Percentiles rank a stretch among this genome's conserved stretches.
Evolutionary conservation across 2,888 invertebrate species (phyloP).

Genomic region (Agrotis ipsilon): DNA sequence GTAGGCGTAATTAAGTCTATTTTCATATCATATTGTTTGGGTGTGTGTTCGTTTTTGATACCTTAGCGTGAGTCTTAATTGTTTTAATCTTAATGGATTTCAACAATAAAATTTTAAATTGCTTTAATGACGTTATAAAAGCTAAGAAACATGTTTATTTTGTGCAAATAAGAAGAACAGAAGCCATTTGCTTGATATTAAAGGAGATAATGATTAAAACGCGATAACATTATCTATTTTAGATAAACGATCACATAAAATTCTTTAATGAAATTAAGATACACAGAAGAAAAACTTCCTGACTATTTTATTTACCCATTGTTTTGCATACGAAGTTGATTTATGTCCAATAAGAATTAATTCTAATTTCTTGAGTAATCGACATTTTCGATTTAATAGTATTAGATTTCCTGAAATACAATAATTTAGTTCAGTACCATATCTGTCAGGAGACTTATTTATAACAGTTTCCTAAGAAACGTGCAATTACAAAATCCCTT

Average conservation of each 20-base stretch:
- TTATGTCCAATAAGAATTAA: neutral
- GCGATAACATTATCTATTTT: neutral
- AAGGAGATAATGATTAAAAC: constrained; percentile 17
- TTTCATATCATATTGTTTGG: constrained; percentile 54
- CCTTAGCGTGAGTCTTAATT: constrained; percentile 34
- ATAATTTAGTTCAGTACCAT: neutral
- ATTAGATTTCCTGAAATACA: too few species aligned
- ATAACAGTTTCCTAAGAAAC: constrained; percentile 29
- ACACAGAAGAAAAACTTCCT: neutral
- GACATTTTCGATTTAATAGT: neutral
- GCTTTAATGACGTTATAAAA: constrained; percentile 13
- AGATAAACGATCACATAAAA: neutral
- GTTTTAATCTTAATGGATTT: constrained; percentile 58
- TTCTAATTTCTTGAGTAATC: neutral
- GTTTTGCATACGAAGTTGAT: too few species aligned
- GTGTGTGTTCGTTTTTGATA: constrained; percentile 33
- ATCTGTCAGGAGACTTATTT: constrained; percentile 16
- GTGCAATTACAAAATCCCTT: constrained; percentile 44
- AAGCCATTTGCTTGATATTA: constrained; percentile 24
- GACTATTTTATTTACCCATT: neutral
- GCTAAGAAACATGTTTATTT: constrained; percentile 17
- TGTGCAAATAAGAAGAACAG: constrained; percentile 37
- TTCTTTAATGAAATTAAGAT: neutral
- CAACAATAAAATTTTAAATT: constrained; percentile 40
- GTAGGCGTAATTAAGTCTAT: constrained; percentile 53